Base-by-base conservation (phyloP, 2,797 vertebrate species). In the Linurgus olivaceus region DNA sequence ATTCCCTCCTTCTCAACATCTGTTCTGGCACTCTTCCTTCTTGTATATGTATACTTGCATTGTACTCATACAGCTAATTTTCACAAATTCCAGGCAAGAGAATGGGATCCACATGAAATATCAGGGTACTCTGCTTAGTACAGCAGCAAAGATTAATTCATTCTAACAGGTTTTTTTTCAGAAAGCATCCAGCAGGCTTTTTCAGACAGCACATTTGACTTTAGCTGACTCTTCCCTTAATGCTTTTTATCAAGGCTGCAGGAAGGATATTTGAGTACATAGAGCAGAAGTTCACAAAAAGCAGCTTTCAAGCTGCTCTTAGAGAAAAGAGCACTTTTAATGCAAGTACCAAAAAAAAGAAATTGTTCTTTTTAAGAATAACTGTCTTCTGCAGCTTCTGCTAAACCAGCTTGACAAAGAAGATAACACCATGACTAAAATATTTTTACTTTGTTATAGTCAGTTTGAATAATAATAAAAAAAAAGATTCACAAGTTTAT, bases 381-480 rank as follows among this genome's bases (percentile, higher is more conserved):
- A 61, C 14, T n/a, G 57, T 71, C 66, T 35, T 71, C 67, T 72
- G 57, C 52, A 83, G 17, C 25, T 95, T 74, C 70, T 65, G 6
- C 91, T 95, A 94, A 95, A 54, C 23, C 59, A 80, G 8, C 55
- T 90, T 96, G 96, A 88, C 13, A 93, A 92, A 54, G 24, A 79
- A 29, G 52, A 86, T 88, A 96, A 94, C 73, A 89, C 47, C 65
- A 67, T 63, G 50, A 94, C 81, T 82, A 71, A 96, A 86, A 95
- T 90, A 95, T 90, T 94, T 92, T 48, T 42, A 86, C 9, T 85
- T 59, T 17, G 59, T 77, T 78, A 44, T 19, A 61, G 48, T 65
- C 31, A 11, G 26, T 62, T 62, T 86, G 61, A 90, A 71, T 70
- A 80, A 62, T 26, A 37, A 62, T 25, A 77, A 17, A 19, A 58